Evolutionary conservation across 2,113 vertebrate genomes (phyloP).

Genomic region (Notarius lentiginosus): DNA sequence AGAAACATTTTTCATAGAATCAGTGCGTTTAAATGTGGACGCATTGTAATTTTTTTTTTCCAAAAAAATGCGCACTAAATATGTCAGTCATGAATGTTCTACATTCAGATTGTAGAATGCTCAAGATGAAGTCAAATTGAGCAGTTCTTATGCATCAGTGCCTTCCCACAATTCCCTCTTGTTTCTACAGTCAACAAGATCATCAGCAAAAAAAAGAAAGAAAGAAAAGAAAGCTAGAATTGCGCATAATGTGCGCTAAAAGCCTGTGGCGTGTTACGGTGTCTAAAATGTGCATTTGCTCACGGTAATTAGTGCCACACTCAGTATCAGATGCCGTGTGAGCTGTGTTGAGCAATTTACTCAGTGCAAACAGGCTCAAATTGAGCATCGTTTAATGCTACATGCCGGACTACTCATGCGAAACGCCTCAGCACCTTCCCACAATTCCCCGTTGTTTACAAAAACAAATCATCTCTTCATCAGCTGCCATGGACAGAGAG

Average conservation of each 20-base stretch:
- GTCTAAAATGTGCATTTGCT: neutral
- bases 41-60: neutral
- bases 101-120: neutral
- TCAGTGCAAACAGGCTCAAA: conserved; percentile 61
- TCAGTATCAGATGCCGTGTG: neutral
- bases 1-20: conserved; percentile 24
- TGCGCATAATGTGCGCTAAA: neutral
- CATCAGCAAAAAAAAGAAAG: neutral
- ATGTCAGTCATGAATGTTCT: conserved; percentile 3
- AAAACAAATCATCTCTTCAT: conserved; percentile 62
- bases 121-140: conserved; percentile 9
- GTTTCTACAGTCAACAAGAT: neutral
- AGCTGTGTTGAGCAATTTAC: conserved; percentile 20
- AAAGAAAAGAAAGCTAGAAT: neutral
- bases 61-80: neutral
- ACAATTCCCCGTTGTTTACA: conserved; percentile 65
- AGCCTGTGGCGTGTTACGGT: conserved; percentile 1
- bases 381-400: conserved; percentile 66
- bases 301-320: neutral
- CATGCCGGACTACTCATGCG: conserved; percentile 61
- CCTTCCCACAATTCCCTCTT: conserved; percentile 4
- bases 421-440: conserved; percentile 65
- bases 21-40: conserved; percentile 2
- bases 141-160: neutral
- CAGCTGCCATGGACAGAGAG: conserved; percentile 43